These are phyloP conservation scores for Etheostoma nigrum DNA, from an alignment of 2,797 vertebrate genomes.

Conservation along the genomic window DNA sequence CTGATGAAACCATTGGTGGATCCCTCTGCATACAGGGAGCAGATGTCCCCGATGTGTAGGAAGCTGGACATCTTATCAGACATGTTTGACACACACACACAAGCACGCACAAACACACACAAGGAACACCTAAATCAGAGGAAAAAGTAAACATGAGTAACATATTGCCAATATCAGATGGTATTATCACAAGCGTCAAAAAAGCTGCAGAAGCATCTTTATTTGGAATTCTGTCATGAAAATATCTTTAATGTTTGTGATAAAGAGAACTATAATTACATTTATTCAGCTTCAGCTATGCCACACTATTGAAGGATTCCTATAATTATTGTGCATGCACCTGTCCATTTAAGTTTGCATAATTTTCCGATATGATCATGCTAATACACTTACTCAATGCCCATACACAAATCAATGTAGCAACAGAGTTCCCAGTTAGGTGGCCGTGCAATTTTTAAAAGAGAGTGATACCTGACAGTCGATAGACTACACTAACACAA, in stretches of 20 bases:
- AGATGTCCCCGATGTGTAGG: slow-evolving; percentile 98
- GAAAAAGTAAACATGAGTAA: not conserved
- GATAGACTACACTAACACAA: not conserved
- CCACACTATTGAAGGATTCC: not conserved
- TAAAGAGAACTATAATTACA: not conserved
- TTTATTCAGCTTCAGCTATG: not conserved
- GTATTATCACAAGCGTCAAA: not conserved
- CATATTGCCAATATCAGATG: not conserved
- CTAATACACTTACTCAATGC: not conserved
- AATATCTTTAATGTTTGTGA: not conserved
- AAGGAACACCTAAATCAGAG: slow-evolving; percentile 52
- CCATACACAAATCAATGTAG: not conserved
- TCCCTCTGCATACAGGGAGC: slow-evolving; percentile 97
- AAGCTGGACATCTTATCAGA: slow-evolving; percentile 99
- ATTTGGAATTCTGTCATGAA: not conserved
- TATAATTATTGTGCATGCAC: not conserved
- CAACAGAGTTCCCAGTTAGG: slow-evolving; percentile 13
- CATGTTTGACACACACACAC: slow-evolving; percentile 81
- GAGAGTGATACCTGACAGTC: slow-evolving; percentile 15
- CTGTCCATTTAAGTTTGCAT: not conserved
- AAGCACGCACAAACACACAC: slow-evolving; percentile 33
- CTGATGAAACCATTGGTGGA: slow-evolving; percentile 99
- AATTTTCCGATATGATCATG: not conserved
- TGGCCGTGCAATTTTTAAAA: not conserved
- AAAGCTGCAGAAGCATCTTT: not conserved